Evolutionary conservation across 2,888 invertebrate species (phyloP).

Genomic region (Cephus rjabovi): DNA sequence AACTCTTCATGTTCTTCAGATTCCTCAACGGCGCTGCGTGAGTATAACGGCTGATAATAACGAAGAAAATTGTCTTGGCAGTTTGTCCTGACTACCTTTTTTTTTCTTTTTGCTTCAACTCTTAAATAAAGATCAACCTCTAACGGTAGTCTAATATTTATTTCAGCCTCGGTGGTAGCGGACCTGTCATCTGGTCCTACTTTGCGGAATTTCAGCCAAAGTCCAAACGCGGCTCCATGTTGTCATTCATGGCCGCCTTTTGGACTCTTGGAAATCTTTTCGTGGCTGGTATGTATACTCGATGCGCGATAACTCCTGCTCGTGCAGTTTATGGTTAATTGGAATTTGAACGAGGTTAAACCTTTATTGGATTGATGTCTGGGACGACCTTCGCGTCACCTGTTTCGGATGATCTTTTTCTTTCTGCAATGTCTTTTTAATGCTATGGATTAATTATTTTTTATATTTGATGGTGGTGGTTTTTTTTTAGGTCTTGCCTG

Average conservation of each 20-base stretch:
- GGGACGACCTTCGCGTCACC: neutral
- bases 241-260: slow-evolving; percentile 94
- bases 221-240: slow-evolving; percentile 89
- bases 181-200: slow-evolving; percentile 95
- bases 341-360: neutral
- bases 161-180: slow-evolving; percentile 85
- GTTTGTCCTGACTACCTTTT: too few relatives aligned
- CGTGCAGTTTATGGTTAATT: neutral
- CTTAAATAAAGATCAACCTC: too few relatives aligned
- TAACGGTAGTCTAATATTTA: slow-evolving; percentile 4
- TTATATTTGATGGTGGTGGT: too few relatives aligned
- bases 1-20: slow-evolving; percentile 89
- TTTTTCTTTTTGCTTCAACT: too few relatives aligned
- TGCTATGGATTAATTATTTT: too few relatives aligned
- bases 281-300: slow-evolving; percentile 78
- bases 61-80: too few relatives aligned
- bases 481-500: slow-evolving; percentile 70
- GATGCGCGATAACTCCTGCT: neutral
- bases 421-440: neutral
- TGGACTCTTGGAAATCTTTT: slow-evolving; percentile 95
- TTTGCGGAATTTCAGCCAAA: slow-evolving; percentile 96
- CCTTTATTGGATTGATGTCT: neutral
- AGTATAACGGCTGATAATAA: slow-evolving; percentile 66
- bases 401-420: neutral
- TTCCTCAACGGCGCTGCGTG: slow-evolving; percentile 95